Evolutionary conservation across 2,888 invertebrate genomes (phyloP), one percentile per base, ranked within the genome.

Genomic region (Calliphora vomitoria): DNA sequence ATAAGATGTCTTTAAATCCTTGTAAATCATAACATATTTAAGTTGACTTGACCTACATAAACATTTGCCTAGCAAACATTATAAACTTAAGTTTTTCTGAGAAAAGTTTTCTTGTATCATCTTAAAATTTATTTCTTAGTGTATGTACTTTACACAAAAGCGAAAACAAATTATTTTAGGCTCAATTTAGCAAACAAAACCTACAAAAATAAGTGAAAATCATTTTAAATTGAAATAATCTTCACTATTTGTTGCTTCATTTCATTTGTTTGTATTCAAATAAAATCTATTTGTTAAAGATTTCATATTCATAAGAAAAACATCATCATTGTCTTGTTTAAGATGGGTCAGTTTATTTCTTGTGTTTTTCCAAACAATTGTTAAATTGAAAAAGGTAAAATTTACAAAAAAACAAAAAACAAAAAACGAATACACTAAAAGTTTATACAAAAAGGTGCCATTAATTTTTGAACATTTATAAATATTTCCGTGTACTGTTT

Each of bases 131-230:
- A 74, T 3, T n/a, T 82, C 20, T 50, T 4, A 53, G 74, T 79
- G 66, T 62, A 74, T 25, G 1, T 44, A 35, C 10, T 71, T 35
- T 3, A 15, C 4, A 62, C 13, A 68, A 53, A 64, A 47, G 50
- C 50, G 5, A 25, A 69, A 74, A 64, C 76, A 83, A 81, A 80
- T 82, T 82, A 75, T 55, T 76, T 25, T 68, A 76, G 75, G 80
- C 69, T 62, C 75, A 50, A 44, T 84, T 75, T 53, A 13, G 8
- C 53, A 62, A 64, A 25, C 13, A 20, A 41, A 80, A 64, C 4
- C 62, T 35, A 55, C 3, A 20, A 31, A 75, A 64, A 83, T 71
- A 86, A 86, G 80, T 76, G 71, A 83, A 87, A 87, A 72, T 83
- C 80, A 83, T 76, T 83, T 80, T 25, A 25, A 44, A 68, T 35